Conservation (phyloP, 2,888 invertebrate genomes). For the Rhopalosiphum nymphaeae region DNA sequence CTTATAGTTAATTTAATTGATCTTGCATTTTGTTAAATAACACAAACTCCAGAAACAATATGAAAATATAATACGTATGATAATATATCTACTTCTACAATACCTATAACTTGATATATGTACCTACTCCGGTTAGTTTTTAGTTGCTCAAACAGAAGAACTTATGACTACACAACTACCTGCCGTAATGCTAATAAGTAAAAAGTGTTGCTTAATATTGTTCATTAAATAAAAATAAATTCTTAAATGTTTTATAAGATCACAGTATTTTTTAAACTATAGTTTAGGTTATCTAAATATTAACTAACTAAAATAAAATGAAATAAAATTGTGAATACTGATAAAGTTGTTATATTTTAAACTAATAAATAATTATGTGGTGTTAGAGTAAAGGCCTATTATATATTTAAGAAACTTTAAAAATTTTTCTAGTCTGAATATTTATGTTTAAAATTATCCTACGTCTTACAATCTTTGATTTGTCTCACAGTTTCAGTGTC, state of each 20-base stretch:
- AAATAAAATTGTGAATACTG: background rate
- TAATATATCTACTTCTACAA: background rate
- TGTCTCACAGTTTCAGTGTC: background rate
- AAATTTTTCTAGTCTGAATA: background rate
- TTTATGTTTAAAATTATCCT: background rate
- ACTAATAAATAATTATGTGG: background rate
- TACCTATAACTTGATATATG: background rate
- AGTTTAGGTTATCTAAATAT: background rate
- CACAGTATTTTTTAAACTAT: background rate
- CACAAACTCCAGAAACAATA: background rate
- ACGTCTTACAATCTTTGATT: background rate
- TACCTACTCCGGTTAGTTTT: background rate
- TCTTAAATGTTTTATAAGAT: background rate
- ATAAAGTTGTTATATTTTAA: background rate
- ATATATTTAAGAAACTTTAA: background rate
- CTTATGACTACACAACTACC: background rate
- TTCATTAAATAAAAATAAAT: background rate
- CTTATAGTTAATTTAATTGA: too few species aligned
- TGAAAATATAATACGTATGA: background rate
- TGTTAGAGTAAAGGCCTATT: background rate
- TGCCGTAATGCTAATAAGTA: background rate
- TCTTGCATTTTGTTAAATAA: background rate
- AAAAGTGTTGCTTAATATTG: background rate
- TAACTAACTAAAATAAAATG: background rate
- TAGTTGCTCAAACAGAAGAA: background rate